phyloP scores from a whole-genome alignment of 2,888 invertebrate genomes.

The Conops quadrifasciatus region DNA sequence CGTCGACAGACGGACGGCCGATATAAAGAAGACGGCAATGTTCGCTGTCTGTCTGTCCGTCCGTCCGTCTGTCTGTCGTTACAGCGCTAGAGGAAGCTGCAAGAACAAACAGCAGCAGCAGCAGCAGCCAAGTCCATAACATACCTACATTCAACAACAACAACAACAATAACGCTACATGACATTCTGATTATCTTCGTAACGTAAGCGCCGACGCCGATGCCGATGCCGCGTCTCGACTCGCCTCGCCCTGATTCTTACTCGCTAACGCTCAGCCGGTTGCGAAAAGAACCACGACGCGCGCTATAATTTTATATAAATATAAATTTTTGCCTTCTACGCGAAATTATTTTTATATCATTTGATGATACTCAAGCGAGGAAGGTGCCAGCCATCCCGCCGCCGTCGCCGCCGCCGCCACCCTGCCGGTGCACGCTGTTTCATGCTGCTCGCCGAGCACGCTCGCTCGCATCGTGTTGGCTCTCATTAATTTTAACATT shows the following conservation, averaged over 20 bases:
- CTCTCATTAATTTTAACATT: constrained; percentile 53
- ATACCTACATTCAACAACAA: background rate
- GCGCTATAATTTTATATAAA: background rate
- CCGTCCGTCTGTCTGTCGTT: too few species aligned
- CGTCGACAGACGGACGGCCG: background rate
- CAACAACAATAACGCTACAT: background rate
- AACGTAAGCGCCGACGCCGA: too few species aligned
- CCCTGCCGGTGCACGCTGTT: too few species aligned
- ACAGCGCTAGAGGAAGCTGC: background rate
- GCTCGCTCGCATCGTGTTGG: background rate
- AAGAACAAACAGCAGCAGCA: background rate
- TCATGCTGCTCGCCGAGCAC: too few species aligned
- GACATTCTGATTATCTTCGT: too few species aligned
- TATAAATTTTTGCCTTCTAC: background rate
- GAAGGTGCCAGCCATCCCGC: constrained; percentile 24
- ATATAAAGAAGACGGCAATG: too few species aligned
- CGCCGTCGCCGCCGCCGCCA: background rate
- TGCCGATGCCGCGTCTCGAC: background rate
- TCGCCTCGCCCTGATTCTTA: background rate
- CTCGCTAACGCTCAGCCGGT: background rate
- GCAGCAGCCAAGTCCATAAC: background rate
- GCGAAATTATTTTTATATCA: constrained; percentile 27
- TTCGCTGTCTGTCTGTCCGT: too few species aligned
- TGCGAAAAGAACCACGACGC: background rate
- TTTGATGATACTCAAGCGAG: constrained; percentile 15